Base-by-base conservation (phyloP, 2,113 vertebrate genomes). In the Nymphicus hollandicus region DNA sequence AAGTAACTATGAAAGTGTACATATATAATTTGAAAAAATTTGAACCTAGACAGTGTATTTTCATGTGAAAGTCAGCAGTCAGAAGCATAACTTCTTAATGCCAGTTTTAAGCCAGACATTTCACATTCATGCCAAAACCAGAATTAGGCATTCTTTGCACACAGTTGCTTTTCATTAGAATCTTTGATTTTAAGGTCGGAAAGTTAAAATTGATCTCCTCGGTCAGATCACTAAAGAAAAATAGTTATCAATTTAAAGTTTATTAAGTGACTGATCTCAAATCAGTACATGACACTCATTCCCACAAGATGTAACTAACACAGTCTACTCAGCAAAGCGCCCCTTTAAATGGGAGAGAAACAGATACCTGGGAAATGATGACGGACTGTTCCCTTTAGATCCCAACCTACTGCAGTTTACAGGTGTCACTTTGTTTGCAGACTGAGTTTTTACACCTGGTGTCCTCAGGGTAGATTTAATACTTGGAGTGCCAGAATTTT, bases 281-380 rank as follows among this genome's bases (percentile, higher is more conserved):
- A 56, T 76, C 52, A 72, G 44, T 17, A 66, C 17, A 7, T 11
- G 27, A 56, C 3, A 3, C 60, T 50, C 49, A 33, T 82, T 70
- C 56, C 47, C 60, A 29, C 18, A 90, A 35, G 44, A 49, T 2
- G 0, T 23, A 69, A 70, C 7, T 28, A 69, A 70, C 7, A 50
- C 11, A 19, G 19, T 72, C 63, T n/a, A 44, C 7, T 76, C 12
- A 1, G 73, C 37, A 66, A 85, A 68, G 25, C 13, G 9, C 35
- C 66, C n/a, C 53, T 89, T 72, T 11, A 43, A 84, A 71, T 6
- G 83, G 39, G 43, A 56, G 33, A 81, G 73, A 87, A 91, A 78
- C 18, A 61, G 10, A 28, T 98, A 98, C 98, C 98, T 98, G 96
- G 96, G 83, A 91, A 91, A 84, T 35, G 92, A 92, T 13, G 96